phyloP scores from a whole-genome alignment of 2,797 vertebrate genomes.

The Cirrhinus mrigala region DNA sequence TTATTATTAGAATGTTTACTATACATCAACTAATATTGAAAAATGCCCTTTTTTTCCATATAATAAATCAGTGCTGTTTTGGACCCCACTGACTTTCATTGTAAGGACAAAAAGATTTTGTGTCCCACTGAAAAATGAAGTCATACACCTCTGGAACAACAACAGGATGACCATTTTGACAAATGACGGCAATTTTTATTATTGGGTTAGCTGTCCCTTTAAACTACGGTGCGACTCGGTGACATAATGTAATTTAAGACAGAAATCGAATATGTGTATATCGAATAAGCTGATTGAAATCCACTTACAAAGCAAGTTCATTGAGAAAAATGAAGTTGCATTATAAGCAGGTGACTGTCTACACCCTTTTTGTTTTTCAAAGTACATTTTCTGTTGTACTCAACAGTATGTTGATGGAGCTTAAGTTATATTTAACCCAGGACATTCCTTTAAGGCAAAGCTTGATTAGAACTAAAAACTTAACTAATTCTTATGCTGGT shows the following conservation, averaged over 20 bases:
- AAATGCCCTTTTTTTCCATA: no score
- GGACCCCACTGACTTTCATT: background rate
- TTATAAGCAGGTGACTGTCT: background rate
- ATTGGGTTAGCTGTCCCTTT: background rate
- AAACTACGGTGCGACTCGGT: no score
- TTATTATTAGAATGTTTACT: background rate
- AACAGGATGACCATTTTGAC: background rate
- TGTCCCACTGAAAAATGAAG: background rate
- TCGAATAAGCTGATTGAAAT: background rate
- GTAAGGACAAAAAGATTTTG: background rate
- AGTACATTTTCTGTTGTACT: background rate
- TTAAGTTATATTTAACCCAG: background rate
- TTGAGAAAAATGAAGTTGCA: no score
- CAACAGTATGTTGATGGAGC: background rate
- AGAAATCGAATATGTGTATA: background rate
- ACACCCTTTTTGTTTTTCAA: background rate
- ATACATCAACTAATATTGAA: background rate
- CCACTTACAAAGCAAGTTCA: background rate
- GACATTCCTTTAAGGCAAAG: constrained; percentile 42
- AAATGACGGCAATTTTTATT: background rate
- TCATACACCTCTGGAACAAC: background rate
- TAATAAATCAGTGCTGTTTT: background rate
- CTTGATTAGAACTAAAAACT: constrained; percentile 16
- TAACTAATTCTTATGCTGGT: constrained; percentile 33
- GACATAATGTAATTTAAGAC: background rate